A percentile compares a stretch with the other conserved stretches of the same genome.
Conservation (phyloP, 2,888 invertebrate genomes). For the Laspeyria flexula region DNA sequence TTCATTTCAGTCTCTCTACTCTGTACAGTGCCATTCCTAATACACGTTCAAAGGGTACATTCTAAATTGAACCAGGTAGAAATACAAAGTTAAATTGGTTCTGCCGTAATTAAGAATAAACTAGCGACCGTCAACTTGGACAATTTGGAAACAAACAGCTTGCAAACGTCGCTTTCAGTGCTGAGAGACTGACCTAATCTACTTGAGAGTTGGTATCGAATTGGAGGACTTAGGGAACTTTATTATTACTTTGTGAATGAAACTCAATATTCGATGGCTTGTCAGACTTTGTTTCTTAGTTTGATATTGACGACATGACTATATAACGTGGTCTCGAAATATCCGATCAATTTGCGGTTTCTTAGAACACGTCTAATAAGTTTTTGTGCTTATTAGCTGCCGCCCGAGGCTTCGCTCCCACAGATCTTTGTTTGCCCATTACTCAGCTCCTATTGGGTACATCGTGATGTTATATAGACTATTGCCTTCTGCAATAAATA, state of each 20-base stretch:
- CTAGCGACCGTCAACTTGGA: conserved; percentile 16
- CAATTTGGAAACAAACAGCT: conserved; percentile 15
- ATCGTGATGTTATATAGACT: too few relatives aligned
- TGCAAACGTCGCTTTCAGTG: not conserved
- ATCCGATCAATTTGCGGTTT: too few relatives aligned
- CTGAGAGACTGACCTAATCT: not conserved
- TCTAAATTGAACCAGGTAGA: too few relatives aligned
- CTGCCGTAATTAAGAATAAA: conserved; percentile 33
- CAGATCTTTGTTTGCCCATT: too few relatives aligned
- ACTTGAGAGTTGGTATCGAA: conserved; percentile 1
- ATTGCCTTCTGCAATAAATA: too few relatives aligned
- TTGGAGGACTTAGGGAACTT: conserved; percentile 1
- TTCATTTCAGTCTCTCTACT: too few relatives aligned
- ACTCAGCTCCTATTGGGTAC: too few relatives aligned
- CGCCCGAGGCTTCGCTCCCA: too few relatives aligned
- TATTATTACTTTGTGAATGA: conserved; percentile 7
- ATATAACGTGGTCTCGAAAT: not conserved
- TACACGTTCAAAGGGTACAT: too few relatives aligned
- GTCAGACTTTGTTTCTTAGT: conserved; percentile 2
- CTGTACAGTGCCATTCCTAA: too few relatives aligned
- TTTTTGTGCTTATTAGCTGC: too few relatives aligned
- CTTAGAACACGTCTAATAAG: too few relatives aligned
- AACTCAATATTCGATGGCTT: not conserved
- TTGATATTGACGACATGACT: not conserved
- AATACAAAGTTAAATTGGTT: conserved; percentile 34